A percentile compares a stretch with the other conserved stretches of the same genome.
These are phyloP conservation scores for Diplolepis rosae DNA, from an alignment of 2,888 invertebrate genomes.

Conservation along the genomic window DNA sequence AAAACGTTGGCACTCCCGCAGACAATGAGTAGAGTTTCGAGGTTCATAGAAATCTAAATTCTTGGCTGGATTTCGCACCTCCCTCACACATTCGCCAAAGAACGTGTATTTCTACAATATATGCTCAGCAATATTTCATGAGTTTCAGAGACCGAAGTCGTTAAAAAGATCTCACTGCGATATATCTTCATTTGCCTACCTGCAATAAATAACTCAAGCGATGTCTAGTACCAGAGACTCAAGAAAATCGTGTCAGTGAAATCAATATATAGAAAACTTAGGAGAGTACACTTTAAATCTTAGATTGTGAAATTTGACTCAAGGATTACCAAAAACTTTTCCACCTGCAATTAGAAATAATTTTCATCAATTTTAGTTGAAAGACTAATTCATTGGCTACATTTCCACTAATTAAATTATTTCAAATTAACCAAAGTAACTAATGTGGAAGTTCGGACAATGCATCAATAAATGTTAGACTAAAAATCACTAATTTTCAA, in stretches of 20 bases:
- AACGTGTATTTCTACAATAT: conserved; percentile 24
- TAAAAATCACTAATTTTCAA: too few relatives aligned
- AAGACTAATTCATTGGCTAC: too few relatives aligned
- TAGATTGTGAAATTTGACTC: too few relatives aligned
- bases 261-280: conserved; percentile 15
- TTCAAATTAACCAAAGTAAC: too few relatives aligned
- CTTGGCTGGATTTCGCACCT: conserved; percentile 21
- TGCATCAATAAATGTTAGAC: too few relatives aligned
- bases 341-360: too few relatives aligned
- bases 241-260: conserved; percentile 29
- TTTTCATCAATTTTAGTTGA: too few relatives aligned
- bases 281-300: too few relatives aligned
- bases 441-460: too few relatives aligned
- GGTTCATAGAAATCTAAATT: conserved; percentile 25
- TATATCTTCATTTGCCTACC: conserved; percentile 60
- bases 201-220: conserved; percentile 57
- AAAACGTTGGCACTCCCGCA: conserved; percentile 20
- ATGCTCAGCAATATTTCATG: conserved; percentile 43
- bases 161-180: conserved; percentile 60
- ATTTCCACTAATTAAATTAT: too few relatives aligned
- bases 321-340: too few relatives aligned
- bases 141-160: conserved; percentile 47
- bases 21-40: conserved; percentile 16
- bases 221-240: conserved; percentile 38
- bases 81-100: conserved; percentile 22